A percentile compares a stretch with the other conserved stretches of the same genome.
These are phyloP conservation scores for Acanthosepion esculentum DNA, from an alignment of 2,888 invertebrate genomes.

Conservation along the genomic window DNA sequence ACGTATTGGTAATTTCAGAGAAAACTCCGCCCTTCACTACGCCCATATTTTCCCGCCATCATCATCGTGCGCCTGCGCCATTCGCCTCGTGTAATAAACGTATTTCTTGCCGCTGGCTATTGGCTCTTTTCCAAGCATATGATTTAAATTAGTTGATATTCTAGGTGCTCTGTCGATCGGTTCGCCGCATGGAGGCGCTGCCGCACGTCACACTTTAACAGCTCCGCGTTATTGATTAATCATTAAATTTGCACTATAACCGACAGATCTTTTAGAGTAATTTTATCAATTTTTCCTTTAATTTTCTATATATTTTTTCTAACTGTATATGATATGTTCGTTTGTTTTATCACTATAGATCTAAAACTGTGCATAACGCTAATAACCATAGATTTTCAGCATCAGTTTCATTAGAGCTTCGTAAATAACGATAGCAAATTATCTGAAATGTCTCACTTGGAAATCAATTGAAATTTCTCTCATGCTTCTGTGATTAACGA, in stretches of 20 bases:
- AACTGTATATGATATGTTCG: not conserved
- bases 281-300: not conserved
- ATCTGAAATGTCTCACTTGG: too few species aligned
- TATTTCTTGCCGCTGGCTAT: not conserved
- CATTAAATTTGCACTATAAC: not conserved
- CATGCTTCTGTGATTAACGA: too few species aligned
- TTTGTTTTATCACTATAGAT: not conserved
- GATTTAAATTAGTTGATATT: not conserved
- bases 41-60: not conserved
- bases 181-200: not conserved
- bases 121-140: not conserved
- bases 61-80: not conserved
- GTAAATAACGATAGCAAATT: too few species aligned
- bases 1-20: not conserved
- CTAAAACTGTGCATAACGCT: too few species aligned
- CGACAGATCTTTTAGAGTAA: not conserved
- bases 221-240: not conserved
- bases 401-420: too few species aligned
- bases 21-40: not conserved
- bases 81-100: not conserved
- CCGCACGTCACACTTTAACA: not conserved
- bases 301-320: not conserved
- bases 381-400: too few species aligned
- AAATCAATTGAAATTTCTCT: too few species aligned
- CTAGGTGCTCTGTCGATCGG: not conserved